Evolutionary conservation across 2,113 vertebrate genomes (phyloP).

Genomic region (Oreocharis arfaki): DNA sequence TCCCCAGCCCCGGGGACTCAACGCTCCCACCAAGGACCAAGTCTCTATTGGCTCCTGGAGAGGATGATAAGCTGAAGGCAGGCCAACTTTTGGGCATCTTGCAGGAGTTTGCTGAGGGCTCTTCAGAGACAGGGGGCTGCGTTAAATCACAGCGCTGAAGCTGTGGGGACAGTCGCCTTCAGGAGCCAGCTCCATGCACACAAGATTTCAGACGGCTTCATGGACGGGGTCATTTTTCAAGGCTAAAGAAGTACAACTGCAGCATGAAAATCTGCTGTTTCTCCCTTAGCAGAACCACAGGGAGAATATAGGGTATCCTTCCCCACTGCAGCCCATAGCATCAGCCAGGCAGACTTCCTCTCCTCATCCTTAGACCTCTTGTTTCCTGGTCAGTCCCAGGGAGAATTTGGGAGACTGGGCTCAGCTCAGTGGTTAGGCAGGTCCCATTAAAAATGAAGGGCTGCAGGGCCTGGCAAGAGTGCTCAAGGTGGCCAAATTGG

Average conservation of each 20-base stretch:
- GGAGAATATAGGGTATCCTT: neutral
- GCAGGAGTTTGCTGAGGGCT: neutral
- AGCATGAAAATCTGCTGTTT: neutral
- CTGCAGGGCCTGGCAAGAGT: neutral
- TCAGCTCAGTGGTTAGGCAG: neutral
- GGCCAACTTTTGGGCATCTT: neutral
- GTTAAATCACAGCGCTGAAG: neutral
- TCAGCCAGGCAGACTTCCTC: neutral
- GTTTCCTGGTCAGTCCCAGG: neutral
- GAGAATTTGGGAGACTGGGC: neutral
- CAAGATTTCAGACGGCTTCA: neutral
- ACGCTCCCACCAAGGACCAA: neutral
- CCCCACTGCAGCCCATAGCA: neutral
- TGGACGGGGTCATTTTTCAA: neutral
- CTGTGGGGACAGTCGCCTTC: rapidly evolving
- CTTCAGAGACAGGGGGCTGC: neutral
- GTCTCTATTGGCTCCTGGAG: neutral
- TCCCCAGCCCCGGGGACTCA: neutral
- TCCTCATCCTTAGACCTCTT: neutral
- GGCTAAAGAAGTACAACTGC: neutral
- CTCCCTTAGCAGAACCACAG: neutral
- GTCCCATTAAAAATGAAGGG: neutral
- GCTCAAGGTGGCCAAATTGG: neutral
- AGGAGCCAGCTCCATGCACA: neutral
- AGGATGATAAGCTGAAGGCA: neutral